phyloP scores from a whole-genome alignment of 2,888 invertebrate species.

The Malacosoma neustria region DNA sequence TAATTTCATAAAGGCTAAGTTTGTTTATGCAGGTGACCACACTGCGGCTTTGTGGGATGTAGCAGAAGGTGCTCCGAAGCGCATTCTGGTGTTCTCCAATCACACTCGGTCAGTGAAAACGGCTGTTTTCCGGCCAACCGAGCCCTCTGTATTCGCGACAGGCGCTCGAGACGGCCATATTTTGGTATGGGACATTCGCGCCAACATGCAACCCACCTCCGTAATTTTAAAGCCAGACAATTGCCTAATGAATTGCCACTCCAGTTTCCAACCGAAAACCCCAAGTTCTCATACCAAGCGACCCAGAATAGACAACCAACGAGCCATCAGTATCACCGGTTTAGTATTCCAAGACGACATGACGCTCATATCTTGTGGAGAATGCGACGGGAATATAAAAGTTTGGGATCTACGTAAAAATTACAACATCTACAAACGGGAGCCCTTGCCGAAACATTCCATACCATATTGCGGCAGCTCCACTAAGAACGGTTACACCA shows the following conservation, averaged over 20 bases:
- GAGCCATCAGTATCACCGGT: slow-evolving; percentile 86
- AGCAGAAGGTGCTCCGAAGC: slow-evolving; percentile 56
- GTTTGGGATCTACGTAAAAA: slow-evolving; percentile 91
- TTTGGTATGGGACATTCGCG: slow-evolving; percentile 85
- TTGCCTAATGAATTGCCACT: slow-evolving; percentile 80
- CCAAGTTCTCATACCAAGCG: slow-evolving; percentile 69
- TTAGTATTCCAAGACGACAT: slow-evolving; percentile 87
- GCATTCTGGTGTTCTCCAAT: slow-evolving; percentile 77
- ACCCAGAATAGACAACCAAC: slow-evolving; percentile 58
- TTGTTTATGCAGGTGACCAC: slow-evolving; percentile 82
- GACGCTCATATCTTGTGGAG: slow-evolving; percentile 88
- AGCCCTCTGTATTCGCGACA: slow-evolving; percentile 86
- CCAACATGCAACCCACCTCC: slow-evolving; percentile 42
- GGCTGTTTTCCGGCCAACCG: slow-evolving; percentile 81
- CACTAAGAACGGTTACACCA: slow-evolving; percentile 82
- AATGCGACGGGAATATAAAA: slow-evolving; percentile 90
- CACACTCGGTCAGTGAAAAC: slow-evolving; percentile 90
- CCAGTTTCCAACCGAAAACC: slow-evolving; percentile 55
- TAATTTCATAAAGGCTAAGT: too few relatives aligned
- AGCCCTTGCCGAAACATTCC: slow-evolving; percentile 81
- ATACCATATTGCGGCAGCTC: slow-evolving; percentile 85
- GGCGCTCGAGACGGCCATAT: slow-evolving; percentile 92
- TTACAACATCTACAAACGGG: slow-evolving; percentile 79
- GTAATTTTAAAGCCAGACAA: slow-evolving; percentile 79
- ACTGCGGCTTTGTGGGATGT: slow-evolving; percentile 88